Conservation (phyloP, 1,140 invertebrate species). For the Octopus bimaculoides region DNA sequence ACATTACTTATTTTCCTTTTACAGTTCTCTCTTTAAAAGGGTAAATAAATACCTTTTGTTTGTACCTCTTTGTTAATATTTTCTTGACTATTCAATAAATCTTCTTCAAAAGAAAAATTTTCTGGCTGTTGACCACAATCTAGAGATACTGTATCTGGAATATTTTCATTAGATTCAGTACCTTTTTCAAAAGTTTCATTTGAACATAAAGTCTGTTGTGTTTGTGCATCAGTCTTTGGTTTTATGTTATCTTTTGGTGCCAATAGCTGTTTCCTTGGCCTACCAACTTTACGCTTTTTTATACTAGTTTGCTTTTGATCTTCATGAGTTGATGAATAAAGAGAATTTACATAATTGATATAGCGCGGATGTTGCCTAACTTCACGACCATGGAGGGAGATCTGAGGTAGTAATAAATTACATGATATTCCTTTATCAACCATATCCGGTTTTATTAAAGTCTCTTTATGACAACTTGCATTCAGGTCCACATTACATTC, state of each 20-base stretch:
- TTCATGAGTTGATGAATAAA: neutral
- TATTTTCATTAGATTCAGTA: no score
- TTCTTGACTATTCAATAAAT: no score
- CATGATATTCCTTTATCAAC: slow-evolving; percentile 8
- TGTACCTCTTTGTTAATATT: no score
- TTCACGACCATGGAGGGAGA: slow-evolving; percentile 4
- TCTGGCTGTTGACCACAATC: no score
- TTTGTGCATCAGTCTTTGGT: no score
- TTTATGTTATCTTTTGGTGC: neutral
- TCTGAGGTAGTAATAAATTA: neutral
- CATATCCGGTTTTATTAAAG: neutral
- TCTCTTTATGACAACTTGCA: neutral
- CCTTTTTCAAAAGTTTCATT: no score
- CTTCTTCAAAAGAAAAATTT: no score
- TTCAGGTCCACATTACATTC: neutral
- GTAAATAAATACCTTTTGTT: no score
- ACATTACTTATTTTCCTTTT: no score
- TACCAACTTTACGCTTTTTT: neutral
- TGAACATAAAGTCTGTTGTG: no score
- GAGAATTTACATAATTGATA: neutral
- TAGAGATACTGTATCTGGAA: no score
- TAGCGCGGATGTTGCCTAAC: neutral
- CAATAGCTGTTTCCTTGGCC: neutral
- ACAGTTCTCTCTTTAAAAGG: no score
- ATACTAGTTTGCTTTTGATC: neutral